A percentile compares a stretch with the other conserved stretches of the same genome.
Conservation (phyloP, 2,797 vertebrate genomes). For the Pitangus sulphuratus region DNA sequence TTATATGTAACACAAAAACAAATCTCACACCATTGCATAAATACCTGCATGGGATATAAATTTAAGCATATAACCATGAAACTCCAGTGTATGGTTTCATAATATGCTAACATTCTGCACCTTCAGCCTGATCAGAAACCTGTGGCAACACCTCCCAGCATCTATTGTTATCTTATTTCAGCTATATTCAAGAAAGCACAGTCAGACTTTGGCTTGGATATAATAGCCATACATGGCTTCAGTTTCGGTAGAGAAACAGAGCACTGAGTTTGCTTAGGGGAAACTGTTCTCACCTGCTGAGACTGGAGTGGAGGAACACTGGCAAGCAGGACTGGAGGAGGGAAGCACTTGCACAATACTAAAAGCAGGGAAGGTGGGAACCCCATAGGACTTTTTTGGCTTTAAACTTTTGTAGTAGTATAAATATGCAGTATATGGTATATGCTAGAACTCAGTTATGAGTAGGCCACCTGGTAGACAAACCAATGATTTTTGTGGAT, state of each 20-base stretch:
- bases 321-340: not conserved
- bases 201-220: constrained; percentile 20
- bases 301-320: not conserved
- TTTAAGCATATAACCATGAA: not conserved
- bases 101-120: not conserved
- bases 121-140: not conserved
- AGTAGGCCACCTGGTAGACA: not conserved
- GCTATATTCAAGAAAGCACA: not conserved
- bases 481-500: not conserved
- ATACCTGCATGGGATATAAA: not conserved
- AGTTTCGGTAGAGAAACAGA: constrained; percentile 27
- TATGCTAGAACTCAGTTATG: not conserved
- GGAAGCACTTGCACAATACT: not conserved
- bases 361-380: not conserved
- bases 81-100: not conserved
- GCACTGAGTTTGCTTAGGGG: not conserved
- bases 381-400: not conserved
- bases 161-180: constrained; percentile 22
- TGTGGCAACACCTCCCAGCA: not conserved
- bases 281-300: constrained; percentile 44
- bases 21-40: not conserved
- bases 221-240: not conserved
- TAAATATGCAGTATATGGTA: not conserved
- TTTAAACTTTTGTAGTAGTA: not conserved
- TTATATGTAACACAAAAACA: not conserved